Base-by-base conservation (phyloP, 2,113 vertebrate genomes). In the Mohoua ochrocephala region DNA sequence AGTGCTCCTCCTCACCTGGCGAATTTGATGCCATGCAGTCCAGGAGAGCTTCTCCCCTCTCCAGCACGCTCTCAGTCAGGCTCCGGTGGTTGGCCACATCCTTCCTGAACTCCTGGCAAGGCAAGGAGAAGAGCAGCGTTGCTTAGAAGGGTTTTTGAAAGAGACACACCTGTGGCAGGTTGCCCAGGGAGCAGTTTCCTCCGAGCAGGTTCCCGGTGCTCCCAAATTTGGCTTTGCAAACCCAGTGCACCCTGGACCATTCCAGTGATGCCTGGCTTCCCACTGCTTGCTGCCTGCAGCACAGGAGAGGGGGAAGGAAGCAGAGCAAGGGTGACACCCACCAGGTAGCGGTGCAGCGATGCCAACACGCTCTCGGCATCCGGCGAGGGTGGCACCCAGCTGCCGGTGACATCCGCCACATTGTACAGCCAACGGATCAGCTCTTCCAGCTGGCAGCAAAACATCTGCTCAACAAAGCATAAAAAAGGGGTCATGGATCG, bases 391-490 rank as follows among this genome's bases (percentile, higher is more conserved):
- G 98, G 96, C 53, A 96, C 91, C 95, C 98, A 96, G 84, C 95
- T 93, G 77, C 98, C 91, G 3, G 98, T 97, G 89, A 97, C 83
- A 12, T 98, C 98, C 5, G 95, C 98, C 5, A 99, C 74, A 0
- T 44, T 56, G 83, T 99, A 98, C 49, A 99, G 98, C 99, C 98
- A 99, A 27, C 33, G 64, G 78, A 99, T 98, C 28, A 99, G 98
- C 95, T 99, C 98, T 84, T 99, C 98, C 82, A 99, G 98, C 90
- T 99, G 98, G 94, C 97, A 97, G 95, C 98, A 99, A 89, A 99
- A 99, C 30, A 96, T 95, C 99, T 99, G 94, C 49, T 87, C 94
- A 76, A 91, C 45, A 64, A 88, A 97, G 73, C 61, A 63, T 1
- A 74, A 78, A 49, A 42, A 75, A 19, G 44, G 35, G 52, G 65